Evolutionary conservation across 30 jellyfish, hydroid and myxozoan genomes (phyloP).

Genomic region (Aurelia aurita): DNA sequence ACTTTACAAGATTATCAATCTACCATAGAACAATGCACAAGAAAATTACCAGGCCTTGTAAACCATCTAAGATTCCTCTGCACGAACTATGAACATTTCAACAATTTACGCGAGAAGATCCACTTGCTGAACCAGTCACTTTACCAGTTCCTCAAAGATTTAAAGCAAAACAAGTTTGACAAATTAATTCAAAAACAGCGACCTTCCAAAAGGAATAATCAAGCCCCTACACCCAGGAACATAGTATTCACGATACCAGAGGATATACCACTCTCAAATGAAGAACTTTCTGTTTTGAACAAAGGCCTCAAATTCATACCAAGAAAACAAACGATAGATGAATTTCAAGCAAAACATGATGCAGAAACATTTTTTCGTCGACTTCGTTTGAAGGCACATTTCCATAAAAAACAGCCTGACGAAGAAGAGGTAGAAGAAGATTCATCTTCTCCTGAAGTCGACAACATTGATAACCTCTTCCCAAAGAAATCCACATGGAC

Average conservation of each 20-base stretch:
- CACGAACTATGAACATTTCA: constrained; percentile 5
- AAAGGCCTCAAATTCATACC: constrained; percentile 28
- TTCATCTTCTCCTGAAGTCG: too few species aligned
- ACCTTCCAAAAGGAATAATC: background rate
- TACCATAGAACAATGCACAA: background rate
- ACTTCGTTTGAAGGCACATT: constrained; percentile 22
- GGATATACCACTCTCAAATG: background rate
- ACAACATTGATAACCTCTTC: constrained; percentile 5
- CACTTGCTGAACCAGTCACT: background rate
- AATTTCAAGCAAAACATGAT: constrained; percentile 31
- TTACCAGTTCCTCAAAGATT: background rate
- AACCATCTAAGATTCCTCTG: background rate
- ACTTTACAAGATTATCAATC: background rate
- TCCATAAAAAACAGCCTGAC: background rate
- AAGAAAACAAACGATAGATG: background rate
- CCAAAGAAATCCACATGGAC: constrained; percentile 13
- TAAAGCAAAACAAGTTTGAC: background rate
- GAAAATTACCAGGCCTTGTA: background rate
- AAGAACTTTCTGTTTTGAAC: constrained; percentile 3
- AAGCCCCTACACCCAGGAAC: background rate
- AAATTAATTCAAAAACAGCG: background rate
- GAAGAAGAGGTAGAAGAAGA: too few species aligned
- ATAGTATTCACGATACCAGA: background rate
- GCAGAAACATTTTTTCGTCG: constrained; percentile 12
- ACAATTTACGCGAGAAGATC: background rate